A percentile compares a stretch with the other conserved stretches of the same genome.
Evolutionary conservation across 2,888 invertebrate species (phyloP).

Genomic region (Mythimna impura): DNA sequence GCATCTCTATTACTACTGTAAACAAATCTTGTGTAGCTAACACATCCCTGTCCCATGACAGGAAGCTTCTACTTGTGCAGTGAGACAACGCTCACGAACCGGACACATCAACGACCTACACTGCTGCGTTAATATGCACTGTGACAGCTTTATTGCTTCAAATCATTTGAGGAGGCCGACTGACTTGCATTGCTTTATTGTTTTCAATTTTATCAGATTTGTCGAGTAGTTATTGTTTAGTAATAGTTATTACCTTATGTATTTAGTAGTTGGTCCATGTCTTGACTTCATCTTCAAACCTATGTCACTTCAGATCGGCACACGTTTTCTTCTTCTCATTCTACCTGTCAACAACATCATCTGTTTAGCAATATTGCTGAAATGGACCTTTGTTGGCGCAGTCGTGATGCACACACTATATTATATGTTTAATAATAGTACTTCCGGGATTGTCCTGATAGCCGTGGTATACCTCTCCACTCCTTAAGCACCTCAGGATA

Average conservation of each 20-base stretch:
- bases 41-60: constrained; percentile 48
- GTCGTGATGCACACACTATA: too few species aligned
- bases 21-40: not conserved
- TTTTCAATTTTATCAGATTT: constrained; percentile 4
- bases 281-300: not conserved
- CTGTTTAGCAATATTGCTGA: too few species aligned
- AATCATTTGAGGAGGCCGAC: constrained; percentile 38
- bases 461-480: too few species aligned
- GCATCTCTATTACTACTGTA: constrained; percentile 10
- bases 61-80: constrained; percentile 63
- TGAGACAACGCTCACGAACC: constrained; percentile 54
- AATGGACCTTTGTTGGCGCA: too few species aligned
- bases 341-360: not conserved
- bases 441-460: too few species aligned
- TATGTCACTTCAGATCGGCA: not conserved
- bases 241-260: not conserved
- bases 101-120: constrained; percentile 59
- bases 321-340: not conserved
- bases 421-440: too few species aligned
- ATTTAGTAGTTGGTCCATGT: not conserved
- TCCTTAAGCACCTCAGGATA: too few species aligned
- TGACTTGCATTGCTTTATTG: constrained; percentile 24
- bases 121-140: constrained; percentile 48
- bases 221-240: not conserved
- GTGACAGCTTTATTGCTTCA: constrained; percentile 43